Evolutionary conservation across 2,113 vertebrate species (phyloP).

Genomic region (Thamnophis sirtalis): DNA sequence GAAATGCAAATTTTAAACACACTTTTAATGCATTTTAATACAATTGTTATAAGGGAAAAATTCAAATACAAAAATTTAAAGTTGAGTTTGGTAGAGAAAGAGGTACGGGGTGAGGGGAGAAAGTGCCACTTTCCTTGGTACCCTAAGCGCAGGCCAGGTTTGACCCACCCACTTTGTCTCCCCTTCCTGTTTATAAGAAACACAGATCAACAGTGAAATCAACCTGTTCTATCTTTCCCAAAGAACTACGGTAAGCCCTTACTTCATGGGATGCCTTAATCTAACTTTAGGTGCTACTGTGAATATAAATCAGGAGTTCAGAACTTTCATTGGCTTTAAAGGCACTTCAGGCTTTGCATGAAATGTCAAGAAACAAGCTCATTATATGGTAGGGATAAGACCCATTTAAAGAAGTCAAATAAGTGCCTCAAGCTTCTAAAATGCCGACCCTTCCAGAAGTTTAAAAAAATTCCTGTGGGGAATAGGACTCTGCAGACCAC

Average conservation of each 20-base stretch:
- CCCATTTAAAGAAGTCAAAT: neutral
- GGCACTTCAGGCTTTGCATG: neutral
- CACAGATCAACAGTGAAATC: neutral
- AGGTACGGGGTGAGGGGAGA: neutral
- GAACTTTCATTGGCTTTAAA: neutral
- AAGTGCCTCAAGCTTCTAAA: neutral
- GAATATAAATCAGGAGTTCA: neutral
- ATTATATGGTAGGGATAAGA: neutral
- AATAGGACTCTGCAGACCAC: neutral
- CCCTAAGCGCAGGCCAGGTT: neutral
- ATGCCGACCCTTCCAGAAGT: neutral
- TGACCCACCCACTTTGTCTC: neutral
- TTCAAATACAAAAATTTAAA: neutral
- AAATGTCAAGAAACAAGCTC: neutral
- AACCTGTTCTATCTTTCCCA: neutral
- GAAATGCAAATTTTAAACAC: neutral
- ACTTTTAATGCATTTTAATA: neutral
- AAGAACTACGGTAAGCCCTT: neutral
- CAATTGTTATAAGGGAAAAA: neutral
- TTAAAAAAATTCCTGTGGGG: neutral
- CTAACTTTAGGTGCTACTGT: neutral
- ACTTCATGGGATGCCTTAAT: neutral
- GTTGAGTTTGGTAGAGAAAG: neutral
- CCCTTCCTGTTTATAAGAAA: neutral
- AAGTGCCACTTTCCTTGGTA: neutral